Conservation (phyloP, 2,888 invertebrate genomes). For the Neoitamus cyanurus region DNA sequence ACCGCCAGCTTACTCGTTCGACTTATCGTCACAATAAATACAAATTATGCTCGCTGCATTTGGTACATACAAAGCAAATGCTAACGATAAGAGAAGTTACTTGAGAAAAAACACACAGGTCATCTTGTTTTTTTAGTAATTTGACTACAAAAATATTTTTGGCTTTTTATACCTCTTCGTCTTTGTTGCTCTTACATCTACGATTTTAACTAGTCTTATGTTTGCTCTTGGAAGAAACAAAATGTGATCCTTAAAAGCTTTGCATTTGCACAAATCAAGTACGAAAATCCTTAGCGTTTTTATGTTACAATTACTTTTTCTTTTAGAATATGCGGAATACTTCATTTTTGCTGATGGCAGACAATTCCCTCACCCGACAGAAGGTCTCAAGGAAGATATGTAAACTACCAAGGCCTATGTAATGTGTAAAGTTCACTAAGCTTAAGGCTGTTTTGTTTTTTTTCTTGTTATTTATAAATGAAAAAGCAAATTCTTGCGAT, state of each 20-base stretch:
- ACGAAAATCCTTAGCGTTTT: background rate
- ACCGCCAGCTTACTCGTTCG: background rate
- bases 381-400: background rate
- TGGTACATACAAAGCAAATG: conserved; percentile 23
- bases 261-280: conserved; percentile 26
- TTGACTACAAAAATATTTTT: conserved; percentile 52
- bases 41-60: conserved; percentile 13
- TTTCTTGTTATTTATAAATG: background rate
- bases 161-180: conserved; percentile 47
- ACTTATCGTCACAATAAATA: background rate
- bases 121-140: conserved; percentile 9
- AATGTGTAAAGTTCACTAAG: background rate
- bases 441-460: background rate
- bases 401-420: background rate
- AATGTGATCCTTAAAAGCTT: conserved; percentile 27
- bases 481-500: background rate
- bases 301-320: background rate
- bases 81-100: conserved; percentile 30
- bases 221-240: conserved; percentile 36
- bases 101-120: conserved; percentile 5
- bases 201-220: conserved; percentile 9
- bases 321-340: conserved; percentile 5
- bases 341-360: background rate
- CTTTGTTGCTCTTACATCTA: conserved; percentile 16
- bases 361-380: background rate